Evolutionary conservation across 92 coral and sea anemone species (phyloP).

Genomic region (Hydrozoanthus gracilis): DNA sequence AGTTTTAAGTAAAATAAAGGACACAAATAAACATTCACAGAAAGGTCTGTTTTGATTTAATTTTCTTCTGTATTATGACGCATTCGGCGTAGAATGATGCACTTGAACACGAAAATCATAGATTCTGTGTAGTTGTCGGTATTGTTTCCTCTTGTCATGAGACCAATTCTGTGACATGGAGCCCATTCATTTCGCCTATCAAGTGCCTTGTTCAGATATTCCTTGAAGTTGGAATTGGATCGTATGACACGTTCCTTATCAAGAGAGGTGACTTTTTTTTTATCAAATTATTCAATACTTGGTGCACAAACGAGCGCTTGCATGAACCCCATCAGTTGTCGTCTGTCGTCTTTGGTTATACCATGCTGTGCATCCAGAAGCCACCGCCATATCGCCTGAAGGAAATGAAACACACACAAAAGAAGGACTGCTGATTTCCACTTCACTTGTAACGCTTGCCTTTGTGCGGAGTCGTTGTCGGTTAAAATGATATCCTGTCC

Average conservation of each 20-base stretch:
- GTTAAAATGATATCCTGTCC: slow-evolving; percentile 66
- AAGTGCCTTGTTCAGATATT: slow-evolving; percentile 52
- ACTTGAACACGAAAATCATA: slow-evolving; percentile 67
- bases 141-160: slow-evolving; percentile 74
- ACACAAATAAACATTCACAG: no score
- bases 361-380: slow-evolving; percentile 59
- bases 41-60: no score
- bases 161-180: slow-evolving; percentile 33
- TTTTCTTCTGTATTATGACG: no score
- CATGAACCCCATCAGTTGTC: slow-evolving; percentile 51
- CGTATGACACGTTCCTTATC: slow-evolving; percentile 40
- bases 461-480: slow-evolving; percentile 59
- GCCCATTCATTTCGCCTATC: slow-evolving; percentile 68
- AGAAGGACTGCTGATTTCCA: slow-evolving; percentile 56
- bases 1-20: no score
- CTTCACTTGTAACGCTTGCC: slow-evolving; percentile 43
- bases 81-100: slow-evolving; percentile 55
- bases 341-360: slow-evolving; percentile 52
- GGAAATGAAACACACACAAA: slow-evolving; percentile 63
- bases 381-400: slow-evolving; percentile 74
- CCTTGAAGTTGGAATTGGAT: slow-evolving; percentile 41
- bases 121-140: slow-evolving; percentile 75
- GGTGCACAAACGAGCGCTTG: slow-evolving; percentile 62
- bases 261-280: slow-evolving; percentile 38
- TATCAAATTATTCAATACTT: slow-evolving; percentile 47